Conservation (phyloP, 2,888 invertebrate genomes). For the Eupsilia transversa region DNA sequence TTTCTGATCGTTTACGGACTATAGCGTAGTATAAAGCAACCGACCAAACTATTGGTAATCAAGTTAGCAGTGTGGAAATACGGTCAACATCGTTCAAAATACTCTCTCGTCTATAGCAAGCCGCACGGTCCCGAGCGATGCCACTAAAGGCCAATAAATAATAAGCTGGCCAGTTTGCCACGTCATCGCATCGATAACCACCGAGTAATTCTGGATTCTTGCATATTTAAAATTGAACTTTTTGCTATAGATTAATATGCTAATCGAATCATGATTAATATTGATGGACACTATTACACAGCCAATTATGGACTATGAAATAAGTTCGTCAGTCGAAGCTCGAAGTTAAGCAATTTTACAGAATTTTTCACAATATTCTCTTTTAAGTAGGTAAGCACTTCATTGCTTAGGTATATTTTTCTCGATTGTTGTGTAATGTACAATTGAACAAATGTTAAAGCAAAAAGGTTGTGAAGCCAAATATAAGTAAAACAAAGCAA, state of each 20-base stretch:
- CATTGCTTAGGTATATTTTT: too few relatives aligned
- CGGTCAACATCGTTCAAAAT: constrained; percentile 54
- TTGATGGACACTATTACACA: constrained; percentile 14
- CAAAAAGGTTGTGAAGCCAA: neutral
- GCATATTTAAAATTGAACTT: constrained; percentile 49
- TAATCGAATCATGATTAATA: constrained; percentile 30
- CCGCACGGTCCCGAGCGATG: constrained; percentile 24
- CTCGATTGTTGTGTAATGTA: neutral
- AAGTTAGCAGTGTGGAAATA: constrained; percentile 36
- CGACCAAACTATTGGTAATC: constrained; percentile 31
- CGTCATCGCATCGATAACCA: constrained; percentile 53
- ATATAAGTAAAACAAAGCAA: constrained; percentile 41
- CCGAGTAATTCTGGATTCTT: constrained; percentile 39
- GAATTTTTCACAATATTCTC: neutral
- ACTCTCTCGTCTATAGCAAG: constrained; percentile 39
- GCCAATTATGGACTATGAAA: constrained; percentile 1
- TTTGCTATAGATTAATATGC: constrained; percentile 21
- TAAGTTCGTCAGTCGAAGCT: neutral
- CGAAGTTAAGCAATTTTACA: neutral
- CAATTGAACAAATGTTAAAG: constrained; percentile 11
- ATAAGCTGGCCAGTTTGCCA: constrained; percentile 53
- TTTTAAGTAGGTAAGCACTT: neutral
- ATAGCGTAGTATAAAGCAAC: constrained; percentile 17
- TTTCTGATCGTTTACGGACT: constrained; percentile 20
- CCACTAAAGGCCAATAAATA: constrained; percentile 60